Evolutionary conservation across 2,113 vertebrate species (phyloP).

Genomic region (Podilymbus podiceps): DNA sequence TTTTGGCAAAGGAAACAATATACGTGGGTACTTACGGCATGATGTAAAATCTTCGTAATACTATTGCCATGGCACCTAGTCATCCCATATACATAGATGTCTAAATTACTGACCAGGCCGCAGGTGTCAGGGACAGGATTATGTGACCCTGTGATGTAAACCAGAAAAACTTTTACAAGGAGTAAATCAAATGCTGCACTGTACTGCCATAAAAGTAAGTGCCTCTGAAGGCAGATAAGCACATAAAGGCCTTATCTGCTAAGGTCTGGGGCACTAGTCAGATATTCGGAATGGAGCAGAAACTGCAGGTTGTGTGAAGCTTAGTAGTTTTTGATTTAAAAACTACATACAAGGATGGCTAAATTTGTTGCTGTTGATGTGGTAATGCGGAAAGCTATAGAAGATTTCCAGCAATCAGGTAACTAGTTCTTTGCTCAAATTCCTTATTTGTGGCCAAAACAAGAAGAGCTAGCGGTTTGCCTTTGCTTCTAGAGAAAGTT

Average conservation of each 20-base stretch:
- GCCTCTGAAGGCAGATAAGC: background rate
- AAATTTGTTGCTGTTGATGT: background rate
- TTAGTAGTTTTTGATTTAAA: background rate
- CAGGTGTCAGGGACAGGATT: background rate
- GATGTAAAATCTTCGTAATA: background rate
- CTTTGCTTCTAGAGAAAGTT: background rate
- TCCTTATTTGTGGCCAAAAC: background rate
- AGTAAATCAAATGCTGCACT: background rate
- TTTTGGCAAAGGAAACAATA: background rate
- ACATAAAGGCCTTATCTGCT: background rate
- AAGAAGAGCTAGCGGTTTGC: background rate
- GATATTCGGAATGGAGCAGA: background rate
- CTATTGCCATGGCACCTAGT: background rate
- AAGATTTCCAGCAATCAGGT: background rate
- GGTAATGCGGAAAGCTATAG: background rate
- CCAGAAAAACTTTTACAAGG: background rate
- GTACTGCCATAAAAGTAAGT: background rate
- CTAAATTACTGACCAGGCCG: background rate
- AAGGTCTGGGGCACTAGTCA: background rate
- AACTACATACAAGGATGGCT: background rate
- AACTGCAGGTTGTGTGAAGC: background rate
- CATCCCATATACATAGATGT: background rate
- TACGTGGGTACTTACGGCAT: background rate
- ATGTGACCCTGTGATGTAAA: background rate
- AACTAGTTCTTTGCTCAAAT: background rate